Base-by-base conservation (phyloP, 2,797 vertebrate species). In the Lepidocolaptes lacrymiger region DNA sequence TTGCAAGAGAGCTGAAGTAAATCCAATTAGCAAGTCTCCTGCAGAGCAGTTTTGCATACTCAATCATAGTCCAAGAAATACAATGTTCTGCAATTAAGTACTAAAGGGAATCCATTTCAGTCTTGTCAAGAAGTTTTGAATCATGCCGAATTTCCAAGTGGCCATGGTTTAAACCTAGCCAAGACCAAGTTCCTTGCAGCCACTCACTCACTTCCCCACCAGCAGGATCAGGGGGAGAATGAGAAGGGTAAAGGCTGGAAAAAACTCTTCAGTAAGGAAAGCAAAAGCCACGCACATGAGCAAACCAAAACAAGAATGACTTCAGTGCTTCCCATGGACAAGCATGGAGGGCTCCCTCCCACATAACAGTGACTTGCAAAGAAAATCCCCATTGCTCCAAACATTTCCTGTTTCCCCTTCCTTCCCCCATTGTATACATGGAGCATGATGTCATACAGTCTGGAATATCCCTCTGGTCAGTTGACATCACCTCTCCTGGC, bases 141-240 rank as follows among this genome's bases (percentile, higher is more conserved):
- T 44, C 5, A 59, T 22, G 24, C 26, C 10, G 30, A 36, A 73
- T 26, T 69, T 37, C 21, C 66, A 63, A 28, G 12, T 7, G 6
- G 2, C 18, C 14, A 16, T 0, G 49, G 23, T 5, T 43, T 24
- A 63, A n/a, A 4, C 11, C 32, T 27, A 55, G 22, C 22, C 41
- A 18, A 64, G 15, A 9, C 34, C 30, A 49, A 61, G 10, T 8
- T 30, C 8, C 69, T 41, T 12, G 22, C 18, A 75, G 36, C 9
- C 49, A 49, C 16, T 24, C 0, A 0, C 11, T 21, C 0, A 0
- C 14, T 55, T 14, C 8, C 49, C 23, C 5, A 63, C 24, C 14
- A 58, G 8, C 9, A 7, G 14, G 14, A 76, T 23, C 7, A 1
- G 20, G 9, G 20, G 71, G 28, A 56, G 12, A 37, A 69, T 0